Evolutionary conservation across 2,113 vertebrate species (phyloP).

Genomic region (Gallinago media): DNA sequence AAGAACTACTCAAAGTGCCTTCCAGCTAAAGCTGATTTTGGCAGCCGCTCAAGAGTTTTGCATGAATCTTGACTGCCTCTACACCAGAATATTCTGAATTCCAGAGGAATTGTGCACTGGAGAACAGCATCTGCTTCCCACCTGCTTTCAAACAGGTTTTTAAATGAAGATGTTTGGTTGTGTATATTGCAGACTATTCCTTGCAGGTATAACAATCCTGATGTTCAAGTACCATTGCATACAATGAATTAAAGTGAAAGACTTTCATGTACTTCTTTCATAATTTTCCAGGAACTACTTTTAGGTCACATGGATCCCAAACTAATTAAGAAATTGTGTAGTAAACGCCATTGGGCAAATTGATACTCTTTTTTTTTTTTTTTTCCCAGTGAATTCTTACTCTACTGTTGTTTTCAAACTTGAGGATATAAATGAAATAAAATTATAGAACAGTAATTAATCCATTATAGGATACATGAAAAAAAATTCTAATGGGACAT

Average conservation of each 20-base stretch:
- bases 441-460: not conserved
- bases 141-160: not conserved
- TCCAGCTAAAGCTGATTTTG: not conserved
- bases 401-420: not conserved
- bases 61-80: not conserved
- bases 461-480: not conserved
- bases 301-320: not conserved
- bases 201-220: not conserved
- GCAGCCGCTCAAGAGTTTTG: not conserved
- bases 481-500: not conserved
- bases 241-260: not conserved
- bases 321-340: not conserved
- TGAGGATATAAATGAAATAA: not conserved
- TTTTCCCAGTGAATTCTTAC: not conserved
- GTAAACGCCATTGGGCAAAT: not conserved
- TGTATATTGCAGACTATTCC: not conserved
- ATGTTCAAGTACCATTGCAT: not conserved
- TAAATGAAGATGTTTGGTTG: not conserved
- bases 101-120: not conserved
- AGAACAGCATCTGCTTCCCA: not conserved
- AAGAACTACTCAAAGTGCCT: not conserved
- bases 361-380: not conserved
- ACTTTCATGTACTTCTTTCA: not conserved
- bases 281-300: not conserved
- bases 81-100: not conserved